Percentiles rank a stretch among this genome's conserved stretches.
Conservation (phyloP, 2,888 invertebrate genomes). For the Parnassius glacialis region DNA sequence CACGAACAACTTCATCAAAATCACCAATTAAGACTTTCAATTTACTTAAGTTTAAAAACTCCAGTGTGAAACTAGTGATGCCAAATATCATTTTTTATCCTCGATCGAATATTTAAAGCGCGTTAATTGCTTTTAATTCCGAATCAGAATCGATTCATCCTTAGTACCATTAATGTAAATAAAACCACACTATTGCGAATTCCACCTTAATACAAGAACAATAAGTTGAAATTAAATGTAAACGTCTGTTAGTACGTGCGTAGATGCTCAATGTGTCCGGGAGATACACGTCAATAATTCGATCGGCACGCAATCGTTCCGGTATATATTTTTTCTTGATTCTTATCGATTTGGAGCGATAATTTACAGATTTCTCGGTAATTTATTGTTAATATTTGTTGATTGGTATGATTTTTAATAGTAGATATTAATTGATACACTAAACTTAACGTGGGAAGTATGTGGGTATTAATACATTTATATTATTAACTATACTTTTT, state of each 20-base stretch:
- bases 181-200: conserved; percentile 28
- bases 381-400: conserved; percentile 6
- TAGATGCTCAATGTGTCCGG: conserved; percentile 46
- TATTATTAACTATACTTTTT: too few relatives aligned
- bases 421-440: too few relatives aligned
- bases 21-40: too few relatives aligned
- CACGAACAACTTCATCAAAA: too few relatives aligned
- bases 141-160: conserved; percentile 54
- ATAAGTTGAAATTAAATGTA: conserved; percentile 20
- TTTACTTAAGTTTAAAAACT: neutral
- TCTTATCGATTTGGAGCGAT: conserved; percentile 34
- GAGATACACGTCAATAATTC: conserved; percentile 71
- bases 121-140: conserved; percentile 55
- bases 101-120: conserved; percentile 39
- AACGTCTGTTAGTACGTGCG: conserved; percentile 27
- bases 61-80: conserved; percentile 20
- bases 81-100: conserved; percentile 27
- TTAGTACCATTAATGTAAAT: conserved; percentile 32
- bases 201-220: conserved; percentile 31
- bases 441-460: too few relatives aligned
- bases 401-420: too few relatives aligned
- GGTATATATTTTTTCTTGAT: conserved; percentile 43
- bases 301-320: conserved; percentile 58
- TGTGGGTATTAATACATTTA: too few relatives aligned
- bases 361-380: conserved; percentile 33